phyloP scores from a whole-genome alignment of 1,140 invertebrate species.

The Drosophila murphyi region DNA sequence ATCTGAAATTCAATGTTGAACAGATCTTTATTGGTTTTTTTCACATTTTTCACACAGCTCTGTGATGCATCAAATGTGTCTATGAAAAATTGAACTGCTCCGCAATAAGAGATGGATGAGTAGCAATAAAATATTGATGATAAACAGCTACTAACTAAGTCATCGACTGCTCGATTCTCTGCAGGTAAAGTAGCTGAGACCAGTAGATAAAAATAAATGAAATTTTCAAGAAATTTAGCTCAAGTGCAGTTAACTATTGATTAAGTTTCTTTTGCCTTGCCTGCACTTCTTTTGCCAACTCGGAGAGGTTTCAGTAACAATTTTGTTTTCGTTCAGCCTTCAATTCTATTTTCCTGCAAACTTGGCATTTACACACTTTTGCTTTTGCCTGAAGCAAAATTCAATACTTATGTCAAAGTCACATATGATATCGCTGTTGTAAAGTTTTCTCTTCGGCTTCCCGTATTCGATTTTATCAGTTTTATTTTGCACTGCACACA shows the following conservation, averaged over 20 bases:
- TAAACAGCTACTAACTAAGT: not conserved
- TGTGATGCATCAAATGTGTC: not conserved
- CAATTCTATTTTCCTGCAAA: not conserved
- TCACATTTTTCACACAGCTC: not conserved
- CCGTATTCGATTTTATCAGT: not conserved
- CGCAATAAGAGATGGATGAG: not conserved
- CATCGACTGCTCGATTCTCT: not conserved
- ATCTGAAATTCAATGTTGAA: not conserved
- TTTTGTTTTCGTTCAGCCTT: not conserved
- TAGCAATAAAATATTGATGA: slow-evolving; percentile 1
- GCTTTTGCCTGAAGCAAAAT: not conserved
- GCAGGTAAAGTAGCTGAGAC: not conserved
- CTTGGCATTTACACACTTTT: not conserved
- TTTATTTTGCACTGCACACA: not conserved
- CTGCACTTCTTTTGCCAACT: too few species aligned
- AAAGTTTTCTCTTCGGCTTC: not conserved
- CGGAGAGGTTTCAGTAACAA: too few species aligned
- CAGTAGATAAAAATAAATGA: too few species aligned
- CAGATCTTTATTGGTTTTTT: not conserved
- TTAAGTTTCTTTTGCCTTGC: too few species aligned
- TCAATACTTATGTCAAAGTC: not conserved
- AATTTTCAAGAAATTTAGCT: too few species aligned
- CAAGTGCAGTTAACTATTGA: too few species aligned
- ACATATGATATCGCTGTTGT: not conserved
- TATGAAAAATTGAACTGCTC: not conserved